Base-by-base conservation (phyloP, 1,140 invertebrate species). In the Brachionus rubens region DNA sequence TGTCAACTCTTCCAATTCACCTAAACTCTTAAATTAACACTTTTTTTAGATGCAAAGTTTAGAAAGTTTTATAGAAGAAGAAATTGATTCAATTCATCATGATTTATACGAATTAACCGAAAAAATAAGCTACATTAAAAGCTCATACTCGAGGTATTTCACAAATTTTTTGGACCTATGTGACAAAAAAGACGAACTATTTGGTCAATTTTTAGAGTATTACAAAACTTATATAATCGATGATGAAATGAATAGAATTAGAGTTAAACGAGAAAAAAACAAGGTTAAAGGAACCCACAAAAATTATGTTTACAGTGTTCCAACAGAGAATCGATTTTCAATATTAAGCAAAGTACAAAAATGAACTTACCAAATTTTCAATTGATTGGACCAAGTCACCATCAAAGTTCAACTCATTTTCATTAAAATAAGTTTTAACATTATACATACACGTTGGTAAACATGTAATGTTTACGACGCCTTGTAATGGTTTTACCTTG, bases 311-410 rank as follows among this genome's bases (percentile, higher is more conserved):
- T 65, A 65, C 19, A 43, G 14, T 43, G 59, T 65, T 19, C 19
- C 59, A 12, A 65, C 59, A 3, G 3, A 65, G 7, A 65, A 65
- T n/a, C 28, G 59, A 65, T 65, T 65, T 65, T 65, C 59, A 12
- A 21, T 41, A 5, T 43, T 65, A 65, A 43, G 9, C n/a, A 46
- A 46, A 46, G 21, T 4, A 3, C 10, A 6, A 43, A 65, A 65
- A 5, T 24, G 5, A 2, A 59, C 54, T 59, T 21, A 59, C 54
- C 36, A 59, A 19, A 36, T 59, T 41, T 6, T 10, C 30, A 16
- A 59, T 16, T 6, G 30, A 30, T 16, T 28, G 0, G 16, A 43
- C 59, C 36, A 65, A 9, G 2, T 65, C 24, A 24, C 21, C n/a
- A 26, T 43, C 36, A 43, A 65, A 65, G 21, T 43, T 65, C 36